Percentiles rank a stretch among this genome's conserved stretches.
Conservation (phyloP, 2,888 invertebrate species). For the Mantis religiosa region DNA sequence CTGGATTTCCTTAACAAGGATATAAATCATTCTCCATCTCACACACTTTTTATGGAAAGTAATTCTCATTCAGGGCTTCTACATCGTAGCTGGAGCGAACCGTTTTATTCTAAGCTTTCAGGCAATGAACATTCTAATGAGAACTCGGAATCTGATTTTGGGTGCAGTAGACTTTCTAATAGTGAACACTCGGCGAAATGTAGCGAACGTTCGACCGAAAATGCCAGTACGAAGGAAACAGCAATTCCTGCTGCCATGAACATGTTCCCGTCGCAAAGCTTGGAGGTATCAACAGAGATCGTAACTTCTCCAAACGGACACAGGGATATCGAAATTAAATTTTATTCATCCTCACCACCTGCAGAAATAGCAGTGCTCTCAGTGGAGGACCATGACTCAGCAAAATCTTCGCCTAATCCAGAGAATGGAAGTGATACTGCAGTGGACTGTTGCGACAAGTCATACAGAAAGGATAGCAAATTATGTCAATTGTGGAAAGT, state of each 20-base stretch:
- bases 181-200: neutral
- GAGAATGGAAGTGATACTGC: neutral
- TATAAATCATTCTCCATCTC: constrained; percentile 30
- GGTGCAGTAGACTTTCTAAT: neutral
- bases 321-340: constrained; percentile 73
- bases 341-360: constrained; percentile 62
- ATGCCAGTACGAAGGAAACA: constrained; percentile 38
- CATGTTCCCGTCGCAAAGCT: constrained; percentile 29
- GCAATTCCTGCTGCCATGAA: constrained; percentile 26
- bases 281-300: constrained; percentile 73
- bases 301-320: constrained; percentile 74
- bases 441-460: neutral
- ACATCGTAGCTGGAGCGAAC: constrained; percentile 62
- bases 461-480: neutral
- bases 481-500: neutral
- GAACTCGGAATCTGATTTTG: neutral
- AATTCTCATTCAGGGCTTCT: constrained; percentile 34
- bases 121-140: neutral
- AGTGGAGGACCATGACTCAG: neutral
- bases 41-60: neutral
- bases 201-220: constrained; percentile 34
- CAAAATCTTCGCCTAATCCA: neutral
- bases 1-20: constrained; percentile 28
- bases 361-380: neutral
- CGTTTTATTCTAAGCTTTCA: constrained; percentile 41